Conservation (phyloP, 2,113 vertebrate genomes). For the Todiramphus saurophagus region DNA sequence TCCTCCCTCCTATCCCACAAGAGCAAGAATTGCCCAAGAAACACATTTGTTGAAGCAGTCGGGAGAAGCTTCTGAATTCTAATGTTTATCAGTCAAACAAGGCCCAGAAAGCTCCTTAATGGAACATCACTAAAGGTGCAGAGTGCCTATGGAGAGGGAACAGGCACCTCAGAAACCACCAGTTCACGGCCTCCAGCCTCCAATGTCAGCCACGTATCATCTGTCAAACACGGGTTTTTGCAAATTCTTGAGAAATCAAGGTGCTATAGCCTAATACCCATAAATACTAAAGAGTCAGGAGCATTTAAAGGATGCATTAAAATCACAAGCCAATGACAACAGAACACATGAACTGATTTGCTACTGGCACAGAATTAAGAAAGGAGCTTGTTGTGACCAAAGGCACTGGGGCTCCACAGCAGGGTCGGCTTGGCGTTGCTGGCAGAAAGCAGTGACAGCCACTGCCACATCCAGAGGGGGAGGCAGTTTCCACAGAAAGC, state of each 20-base stretch:
- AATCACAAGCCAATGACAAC: background rate
- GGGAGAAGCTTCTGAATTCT: background rate
- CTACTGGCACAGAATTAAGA: background rate
- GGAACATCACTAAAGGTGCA: background rate
- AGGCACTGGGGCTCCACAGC: background rate
- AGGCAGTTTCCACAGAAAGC: background rate
- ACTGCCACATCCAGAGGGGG: background rate
- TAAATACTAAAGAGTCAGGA: background rate
- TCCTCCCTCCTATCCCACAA: conserved; percentile 29
- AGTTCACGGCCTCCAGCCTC: background rate
- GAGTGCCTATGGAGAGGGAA: background rate
- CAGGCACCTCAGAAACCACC: background rate
- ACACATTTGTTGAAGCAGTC: background rate
- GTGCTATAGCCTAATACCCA: background rate
- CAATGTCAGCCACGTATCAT: background rate
- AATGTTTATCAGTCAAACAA: background rate
- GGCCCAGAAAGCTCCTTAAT: background rate
- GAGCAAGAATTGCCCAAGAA: background rate
- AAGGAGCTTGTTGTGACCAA: background rate
- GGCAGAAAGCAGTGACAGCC: background rate
- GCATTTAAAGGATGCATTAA: background rate
- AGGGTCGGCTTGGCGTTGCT: background rate
- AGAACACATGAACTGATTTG: background rate
- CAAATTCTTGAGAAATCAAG: background rate
- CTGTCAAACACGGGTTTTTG: background rate